Evolutionary conservation across 2,113 vertebrate species (phyloP), one percentile per base, ranked within the genome.

Genomic region (Piliocolobus tephrosceles): DNA sequence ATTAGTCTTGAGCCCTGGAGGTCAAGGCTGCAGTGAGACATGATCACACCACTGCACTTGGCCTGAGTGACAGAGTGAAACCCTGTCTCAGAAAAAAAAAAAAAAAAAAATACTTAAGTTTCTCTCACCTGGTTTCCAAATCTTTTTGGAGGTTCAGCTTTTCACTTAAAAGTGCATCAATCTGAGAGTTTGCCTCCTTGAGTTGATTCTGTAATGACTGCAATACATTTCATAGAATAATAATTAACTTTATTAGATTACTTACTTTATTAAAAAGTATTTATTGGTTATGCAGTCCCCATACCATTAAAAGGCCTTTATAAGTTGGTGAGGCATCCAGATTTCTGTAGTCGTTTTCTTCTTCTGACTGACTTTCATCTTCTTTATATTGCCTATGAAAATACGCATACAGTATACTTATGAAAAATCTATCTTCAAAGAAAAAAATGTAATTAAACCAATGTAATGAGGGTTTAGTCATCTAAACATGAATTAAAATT

Each of bases 141-240:
- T 99, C 99, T 97, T 98, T 98, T 88, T 98, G 99, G 76, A 99
- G 98, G 30, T 85, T 96, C 91, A 97, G 91, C 38, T 99, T 99
- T 97, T 99, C 99, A 96, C 86, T 98, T 93, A 98, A 90, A 84
- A 99, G 98, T 90, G 98, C 96, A 79, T 99, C 98, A 0, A 98
- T 99, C 97, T 98, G 99, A 93, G 61, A 83, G 89, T 98, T 98
- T 75, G 98, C 98, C 87, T 99, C 99, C 84, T n/a, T 92, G 18
- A 99, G 99, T 93, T 99, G 99, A 45, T 99, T 99, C 98, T 99
- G 99, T 95, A 99, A 99, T 11, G 99, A 99, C 99, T 99, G 83
- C 93, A 98, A 98, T 20, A 94, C 0, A 98, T 94, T 97, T 82
- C 72, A 95, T 2, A 95, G 38, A 95, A 91, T 93, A 93, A 88